Conservation (phyloP, 1,140 invertebrate species). For the Spodoptera frugiperda region DNA sequence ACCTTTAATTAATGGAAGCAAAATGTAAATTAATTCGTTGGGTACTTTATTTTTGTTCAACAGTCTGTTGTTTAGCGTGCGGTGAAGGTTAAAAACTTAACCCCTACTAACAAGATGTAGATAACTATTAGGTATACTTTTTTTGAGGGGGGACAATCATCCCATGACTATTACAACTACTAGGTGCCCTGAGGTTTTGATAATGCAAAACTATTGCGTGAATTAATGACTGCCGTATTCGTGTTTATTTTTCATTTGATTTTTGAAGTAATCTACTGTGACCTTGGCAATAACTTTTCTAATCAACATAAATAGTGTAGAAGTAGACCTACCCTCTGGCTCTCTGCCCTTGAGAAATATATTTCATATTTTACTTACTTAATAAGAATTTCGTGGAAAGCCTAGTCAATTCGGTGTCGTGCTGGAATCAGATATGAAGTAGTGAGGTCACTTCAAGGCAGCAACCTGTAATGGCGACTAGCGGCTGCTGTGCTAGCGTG, state of each 20-base stretch:
- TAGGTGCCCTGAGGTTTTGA: too few species aligned
- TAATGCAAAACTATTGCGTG: too few species aligned
- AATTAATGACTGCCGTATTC: too few species aligned
- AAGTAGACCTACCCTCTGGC: background rate
- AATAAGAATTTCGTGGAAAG: background rate
- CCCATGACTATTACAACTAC: too few species aligned
- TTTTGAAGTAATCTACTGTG: too few species aligned
- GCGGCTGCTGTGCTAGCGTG: constrained; percentile 25
- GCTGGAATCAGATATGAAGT: constrained; percentile 27
- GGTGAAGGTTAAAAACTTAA: background rate
- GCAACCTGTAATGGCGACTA: constrained; percentile 3
- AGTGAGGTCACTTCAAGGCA: constrained; percentile 14
- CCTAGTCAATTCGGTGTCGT: constrained; percentile 12
- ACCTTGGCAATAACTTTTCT: too few species aligned
- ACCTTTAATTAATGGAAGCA: constrained; percentile 13
- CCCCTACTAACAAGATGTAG: background rate
- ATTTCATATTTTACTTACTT: background rate
- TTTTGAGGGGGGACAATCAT: too few species aligned
- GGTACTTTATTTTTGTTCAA: background rate
- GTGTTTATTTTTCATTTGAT: too few species aligned
- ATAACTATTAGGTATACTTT: too few species aligned
- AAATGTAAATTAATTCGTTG: constrained; percentile 17
- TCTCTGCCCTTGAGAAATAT: background rate
- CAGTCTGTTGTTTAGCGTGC: background rate
- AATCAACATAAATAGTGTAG: too few species aligned